A percentile compares a stretch with the other conserved stretches of the same genome.
Evolutionary conservation across 1,140 invertebrate genomes (phyloP).

Genomic region (Colletes latitarsis): DNA sequence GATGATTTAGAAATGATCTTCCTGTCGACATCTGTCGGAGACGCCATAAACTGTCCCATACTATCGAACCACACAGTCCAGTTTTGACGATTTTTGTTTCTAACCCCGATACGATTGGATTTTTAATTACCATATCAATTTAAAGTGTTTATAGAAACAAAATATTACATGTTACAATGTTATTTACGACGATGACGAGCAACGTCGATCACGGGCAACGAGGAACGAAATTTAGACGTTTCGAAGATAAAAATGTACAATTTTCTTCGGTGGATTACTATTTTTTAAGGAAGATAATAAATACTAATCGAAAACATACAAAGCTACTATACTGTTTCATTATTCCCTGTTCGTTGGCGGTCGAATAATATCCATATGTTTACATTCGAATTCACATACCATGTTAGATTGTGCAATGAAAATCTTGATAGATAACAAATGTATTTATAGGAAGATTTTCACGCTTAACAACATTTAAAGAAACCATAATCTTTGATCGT

Average conservation of each 20-base stretch:
- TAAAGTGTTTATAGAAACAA: background rate
- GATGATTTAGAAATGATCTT: too few relatives aligned
- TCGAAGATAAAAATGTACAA: background rate
- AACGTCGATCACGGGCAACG: too few relatives aligned
- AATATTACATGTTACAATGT: background rate
- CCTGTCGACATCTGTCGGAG: too few relatives aligned
- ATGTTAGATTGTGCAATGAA: background rate
- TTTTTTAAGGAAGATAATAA: background rate
- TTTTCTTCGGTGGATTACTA: background rate
- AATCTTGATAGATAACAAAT: background rate
- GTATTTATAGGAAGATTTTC: background rate
- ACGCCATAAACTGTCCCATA: background rate
- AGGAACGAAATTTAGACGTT: background rate
- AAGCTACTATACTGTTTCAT: background rate
- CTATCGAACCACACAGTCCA: background rate
- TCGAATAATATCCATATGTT: background rate
- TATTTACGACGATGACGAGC: background rate
- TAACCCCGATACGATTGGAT: background rate
- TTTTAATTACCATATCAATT: background rate
- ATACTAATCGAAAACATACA: too few relatives aligned
- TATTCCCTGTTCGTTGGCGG: background rate
- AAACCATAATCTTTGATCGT: conserved; percentile 4
- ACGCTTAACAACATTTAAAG: background rate
- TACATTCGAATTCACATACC: background rate
- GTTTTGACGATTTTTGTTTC: background rate